Conservation (phyloP, 2,797 vertebrate genomes). For the Huso huso region DNA sequence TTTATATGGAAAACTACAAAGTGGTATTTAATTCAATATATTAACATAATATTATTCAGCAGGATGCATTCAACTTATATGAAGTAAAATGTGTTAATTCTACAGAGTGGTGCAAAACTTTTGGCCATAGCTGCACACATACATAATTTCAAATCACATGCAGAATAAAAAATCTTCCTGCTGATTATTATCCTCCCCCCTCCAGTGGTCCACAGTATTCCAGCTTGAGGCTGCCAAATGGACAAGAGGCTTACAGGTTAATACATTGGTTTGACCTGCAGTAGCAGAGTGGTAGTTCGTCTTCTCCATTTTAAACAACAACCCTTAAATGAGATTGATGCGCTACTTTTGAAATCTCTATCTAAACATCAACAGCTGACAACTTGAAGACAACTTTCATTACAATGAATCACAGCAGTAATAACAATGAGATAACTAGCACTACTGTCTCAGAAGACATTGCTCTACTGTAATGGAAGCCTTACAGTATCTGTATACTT, state of each 20-base stretch:
- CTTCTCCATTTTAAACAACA: not conserved
- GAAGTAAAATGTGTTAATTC: too few relatives aligned
- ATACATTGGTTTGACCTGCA: not conserved
- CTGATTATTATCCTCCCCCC: not conserved
- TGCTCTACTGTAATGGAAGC: too few relatives aligned
- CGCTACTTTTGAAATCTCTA: not conserved
- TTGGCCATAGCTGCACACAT: too few relatives aligned
- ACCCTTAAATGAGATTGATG: not conserved
- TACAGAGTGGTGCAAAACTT: too few relatives aligned
- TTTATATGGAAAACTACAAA: conserved; percentile 6
- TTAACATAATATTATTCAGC: too few relatives aligned
- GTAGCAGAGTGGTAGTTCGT: not conserved
- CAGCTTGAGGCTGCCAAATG: not conserved
- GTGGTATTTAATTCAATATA: not conserved
- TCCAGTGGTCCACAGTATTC: not conserved
- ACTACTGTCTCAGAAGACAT: too few relatives aligned
- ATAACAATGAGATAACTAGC: too few relatives aligned
- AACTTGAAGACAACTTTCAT: not conserved
- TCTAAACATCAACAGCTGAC: not conserved
- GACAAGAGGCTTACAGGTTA: not conserved
- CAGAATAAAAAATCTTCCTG: conserved; percentile 25
- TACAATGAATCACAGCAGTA: too few relatives aligned
- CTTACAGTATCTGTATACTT: too few relatives aligned
- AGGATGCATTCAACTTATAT: too few relatives aligned
- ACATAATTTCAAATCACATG: not conserved